These are phyloP conservation scores for Picathartes gymnocephalus DNA, from an alignment of 2,113 vertebrate genomes.

Conservation along the genomic window DNA sequence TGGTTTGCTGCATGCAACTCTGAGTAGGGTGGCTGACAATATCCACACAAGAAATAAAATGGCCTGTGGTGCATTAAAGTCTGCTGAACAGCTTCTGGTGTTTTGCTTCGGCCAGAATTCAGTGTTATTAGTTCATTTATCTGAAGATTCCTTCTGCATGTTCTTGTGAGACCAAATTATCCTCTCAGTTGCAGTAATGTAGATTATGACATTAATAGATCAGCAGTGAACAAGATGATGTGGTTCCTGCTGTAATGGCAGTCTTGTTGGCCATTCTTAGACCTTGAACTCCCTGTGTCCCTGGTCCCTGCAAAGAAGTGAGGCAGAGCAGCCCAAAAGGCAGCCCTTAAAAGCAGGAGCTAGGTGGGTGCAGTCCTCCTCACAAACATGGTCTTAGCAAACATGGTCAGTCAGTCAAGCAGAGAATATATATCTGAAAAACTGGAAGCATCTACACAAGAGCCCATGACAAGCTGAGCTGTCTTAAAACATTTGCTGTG, in stretches of 20 bases:
- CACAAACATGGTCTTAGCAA: not conserved
- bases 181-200: not conserved
- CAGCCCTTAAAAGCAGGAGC: not conserved
- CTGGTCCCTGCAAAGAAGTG: not conserved
- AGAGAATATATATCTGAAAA: not conserved
- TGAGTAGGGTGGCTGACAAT: fast-evolving
- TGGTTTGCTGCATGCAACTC: fast-evolving
- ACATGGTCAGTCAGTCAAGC: not conserved
- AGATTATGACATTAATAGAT: not conserved
- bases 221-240: not conserved
- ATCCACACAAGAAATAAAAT: not conserved
- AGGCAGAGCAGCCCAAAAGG: not conserved
- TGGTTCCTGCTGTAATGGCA: not conserved
- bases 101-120: not conserved
- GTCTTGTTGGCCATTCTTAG: not conserved
- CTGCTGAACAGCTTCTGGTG: not conserved
- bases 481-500: not conserved
- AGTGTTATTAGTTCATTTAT: not conserved
- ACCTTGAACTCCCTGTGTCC: not conserved
- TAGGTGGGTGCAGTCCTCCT: not conserved
- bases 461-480: not conserved
- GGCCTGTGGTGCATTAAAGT: not conserved
- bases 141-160: not conserved
- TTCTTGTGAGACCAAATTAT: not conserved
- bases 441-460: not conserved